Evolutionary conservation across 2,888 invertebrate species (phyloP).

Genomic region (Neoascia interrupta): DNA sequence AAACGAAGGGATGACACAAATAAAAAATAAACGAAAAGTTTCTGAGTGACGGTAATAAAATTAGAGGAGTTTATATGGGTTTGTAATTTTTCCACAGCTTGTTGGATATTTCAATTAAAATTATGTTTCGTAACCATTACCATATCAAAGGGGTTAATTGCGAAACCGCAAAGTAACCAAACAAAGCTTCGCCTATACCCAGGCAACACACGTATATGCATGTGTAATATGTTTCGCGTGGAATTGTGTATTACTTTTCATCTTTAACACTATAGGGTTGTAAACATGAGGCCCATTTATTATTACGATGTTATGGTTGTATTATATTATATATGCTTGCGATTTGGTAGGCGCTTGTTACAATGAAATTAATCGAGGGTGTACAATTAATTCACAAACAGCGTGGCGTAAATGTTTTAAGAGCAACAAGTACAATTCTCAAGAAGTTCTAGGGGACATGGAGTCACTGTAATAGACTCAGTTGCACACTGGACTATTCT

Average conservation of each 20-base stretch:
- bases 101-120: conserved; percentile 63
- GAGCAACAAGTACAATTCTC: no score
- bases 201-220: neutral
- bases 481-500: no score
- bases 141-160: conserved; percentile 40
- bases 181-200: neutral
- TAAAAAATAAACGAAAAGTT: conserved; percentile 16
- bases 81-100: conserved; percentile 53
- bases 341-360: no score
- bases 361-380: no score
- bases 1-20: conserved; percentile 39
- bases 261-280: conserved; percentile 20
- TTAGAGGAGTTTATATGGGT: conserved; percentile 38
- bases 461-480: no score
- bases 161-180: conserved; percentile 50
- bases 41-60: conserved; percentile 54
- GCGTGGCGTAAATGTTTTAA: no score
- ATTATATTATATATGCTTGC: no score
- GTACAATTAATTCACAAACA: no score
- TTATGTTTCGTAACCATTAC: conserved; percentile 61
- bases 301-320: no score
- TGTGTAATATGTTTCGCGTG: conserved; percentile 1
- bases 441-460: no score
- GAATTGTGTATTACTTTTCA: conserved; percentile 19
- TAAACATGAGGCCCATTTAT: no score